Evolutionary conservation across 2,113 vertebrate genomes (phyloP), one percentile per base, ranked within the genome.

Genomic region (Cheirogaleus medius): DNA sequence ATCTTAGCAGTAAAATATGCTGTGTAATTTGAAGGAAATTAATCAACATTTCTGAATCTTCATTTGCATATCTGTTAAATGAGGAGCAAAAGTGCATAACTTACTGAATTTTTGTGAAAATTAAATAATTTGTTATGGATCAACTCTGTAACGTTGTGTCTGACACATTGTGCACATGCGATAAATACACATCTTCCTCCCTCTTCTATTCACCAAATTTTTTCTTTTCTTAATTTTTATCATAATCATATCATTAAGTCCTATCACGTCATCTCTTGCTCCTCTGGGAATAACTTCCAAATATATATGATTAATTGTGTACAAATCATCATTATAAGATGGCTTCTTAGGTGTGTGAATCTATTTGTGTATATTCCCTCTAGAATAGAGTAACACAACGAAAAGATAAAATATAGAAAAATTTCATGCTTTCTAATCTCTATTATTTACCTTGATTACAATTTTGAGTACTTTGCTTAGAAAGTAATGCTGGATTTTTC

Each of bases 81-180:
- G 17, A 87, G 15, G 56, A 80, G 34, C 12, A 52, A 83, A 91
- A 44, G 37, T 58, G 14, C 23, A 91, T 88, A 76, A 56, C 17
- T 49, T 90, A 58, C 13, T 84, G 21, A 18, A 2, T 54, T 90
- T 95, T 91, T 90, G n/a, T 88, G 32, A 91, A 93, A 94, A 74
- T 90, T 44, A 58, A 74, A n/a, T 95, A 47, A 58, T 81, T 90
- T 90, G 5, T 66, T 74, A 25, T 18, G 58, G 17, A 39, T 42
- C 42, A 32, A 69, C n/a, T 63, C 0, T 25, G 25, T 80, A 56
- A 49, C n/a, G 37, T 47, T 81, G 32, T 92, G 39, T 82, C 69
- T 54, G 52, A 60, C 2, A 42, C 9, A 21, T 81, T 58, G 34
- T 27, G 37, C 58, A 29, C 32, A 14, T 32, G 3, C 47, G 63